These are phyloP conservation scores for Carpatolechia fugitivella DNA, from an alignment of 2,888 invertebrate species.

Conservation along the genomic window DNA sequence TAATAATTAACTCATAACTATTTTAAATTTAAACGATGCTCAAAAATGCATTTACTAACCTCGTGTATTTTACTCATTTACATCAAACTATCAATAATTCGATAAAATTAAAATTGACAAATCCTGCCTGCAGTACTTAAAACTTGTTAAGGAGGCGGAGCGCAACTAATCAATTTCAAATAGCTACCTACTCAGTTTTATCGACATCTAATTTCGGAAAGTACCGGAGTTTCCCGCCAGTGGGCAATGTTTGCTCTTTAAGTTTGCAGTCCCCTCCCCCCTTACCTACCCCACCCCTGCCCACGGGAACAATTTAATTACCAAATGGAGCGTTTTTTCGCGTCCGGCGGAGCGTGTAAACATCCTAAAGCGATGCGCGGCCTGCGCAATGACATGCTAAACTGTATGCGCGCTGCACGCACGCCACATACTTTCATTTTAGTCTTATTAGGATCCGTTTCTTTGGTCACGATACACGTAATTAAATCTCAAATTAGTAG, in stretches of 20 bases:
- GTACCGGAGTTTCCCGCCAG: constrained; percentile 28
- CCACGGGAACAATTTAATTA: constrained; percentile 66
- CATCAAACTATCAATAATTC: too few relatives aligned
- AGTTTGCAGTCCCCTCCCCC: constrained; percentile 43
- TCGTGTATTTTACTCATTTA: too few relatives aligned
- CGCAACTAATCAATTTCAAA: constrained; percentile 1
- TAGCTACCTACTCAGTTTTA: constrained; percentile 28
- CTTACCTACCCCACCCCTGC: constrained; percentile 20
- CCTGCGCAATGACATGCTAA: constrained; percentile 21
- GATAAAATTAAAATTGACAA: neutral
- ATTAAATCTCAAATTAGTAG: too few relatives aligned
- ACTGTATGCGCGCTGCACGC: constrained; percentile 3
- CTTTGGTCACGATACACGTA: too few relatives aligned
- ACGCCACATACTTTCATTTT: neutral
- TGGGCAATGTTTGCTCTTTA: constrained; percentile 50
- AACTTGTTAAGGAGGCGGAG: neutral
- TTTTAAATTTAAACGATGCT: too few relatives aligned
- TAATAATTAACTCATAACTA: too few relatives aligned
- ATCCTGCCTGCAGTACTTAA: neutral
- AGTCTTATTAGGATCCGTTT: neutral
- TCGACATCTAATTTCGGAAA: constrained; percentile 44
- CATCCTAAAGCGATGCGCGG: constrained; percentile 39
- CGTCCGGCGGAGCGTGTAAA: constrained; percentile 54
- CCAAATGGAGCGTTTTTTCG: constrained; percentile 70
- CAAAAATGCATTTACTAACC: too few relatives aligned